These are phyloP conservation scores for Nymphalis io DNA, from an alignment of 1,140 invertebrate species.

Conservation along the genomic window DNA sequence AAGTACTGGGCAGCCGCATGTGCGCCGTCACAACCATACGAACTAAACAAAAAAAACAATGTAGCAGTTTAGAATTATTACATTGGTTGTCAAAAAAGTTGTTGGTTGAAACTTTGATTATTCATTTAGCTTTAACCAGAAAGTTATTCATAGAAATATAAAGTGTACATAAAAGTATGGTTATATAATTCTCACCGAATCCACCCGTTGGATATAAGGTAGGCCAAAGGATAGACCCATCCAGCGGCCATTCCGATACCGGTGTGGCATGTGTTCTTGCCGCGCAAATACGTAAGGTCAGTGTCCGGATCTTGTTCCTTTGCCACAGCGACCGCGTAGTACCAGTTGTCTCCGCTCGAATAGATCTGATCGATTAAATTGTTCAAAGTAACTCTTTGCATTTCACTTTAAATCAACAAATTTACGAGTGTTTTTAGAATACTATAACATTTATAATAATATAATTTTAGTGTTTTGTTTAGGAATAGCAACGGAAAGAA, in stretches of 20 bases:
- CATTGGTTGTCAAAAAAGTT: no score
- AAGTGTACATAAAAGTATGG: neutral
- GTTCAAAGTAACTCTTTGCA: neutral
- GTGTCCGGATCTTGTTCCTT: conserved; percentile 93
- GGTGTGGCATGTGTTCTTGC: conserved; percentile 94
- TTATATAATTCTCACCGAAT: conserved; percentile 81
- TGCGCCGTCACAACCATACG: conserved; percentile 94
- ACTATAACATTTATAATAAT: no score
- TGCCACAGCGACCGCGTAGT: conserved; percentile 96
- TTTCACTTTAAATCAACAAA: neutral
- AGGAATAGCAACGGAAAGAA: no score
- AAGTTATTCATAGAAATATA: no score
- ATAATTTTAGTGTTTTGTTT: no score
- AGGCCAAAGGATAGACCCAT: conserved; percentile 97
- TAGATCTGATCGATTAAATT: conserved; percentile 81
- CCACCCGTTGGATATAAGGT: conserved; percentile 95
- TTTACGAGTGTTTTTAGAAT: neutral
- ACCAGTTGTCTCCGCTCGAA: conserved; percentile 90
- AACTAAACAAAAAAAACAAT: conserved; percentile 74
- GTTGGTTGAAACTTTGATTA: no score
- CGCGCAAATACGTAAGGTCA: conserved; percentile 93
- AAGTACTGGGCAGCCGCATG: conserved; percentile 96
- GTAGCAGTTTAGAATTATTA: neutral
- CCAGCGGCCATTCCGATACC: conserved; percentile 96
- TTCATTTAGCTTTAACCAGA: no score